Conservation (phyloP, 2,797 vertebrate species). For the Ctenosaura bakeri region DNA sequence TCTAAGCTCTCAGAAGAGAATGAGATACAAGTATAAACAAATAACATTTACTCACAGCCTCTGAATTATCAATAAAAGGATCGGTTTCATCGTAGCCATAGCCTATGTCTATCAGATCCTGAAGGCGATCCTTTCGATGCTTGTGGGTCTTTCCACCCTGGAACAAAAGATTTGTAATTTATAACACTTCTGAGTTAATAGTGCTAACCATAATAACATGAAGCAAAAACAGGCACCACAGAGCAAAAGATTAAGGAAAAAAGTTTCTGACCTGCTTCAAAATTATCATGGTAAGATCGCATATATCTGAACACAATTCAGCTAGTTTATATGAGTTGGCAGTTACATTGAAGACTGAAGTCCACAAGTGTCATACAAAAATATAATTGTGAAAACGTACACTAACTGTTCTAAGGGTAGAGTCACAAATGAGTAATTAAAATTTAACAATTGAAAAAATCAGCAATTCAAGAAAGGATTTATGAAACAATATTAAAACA, state of each 20-base stretch:
- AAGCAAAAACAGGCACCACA: background rate
- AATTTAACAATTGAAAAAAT: no score
- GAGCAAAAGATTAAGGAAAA: background rate
- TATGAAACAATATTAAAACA: no score
- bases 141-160: constrained; percentile 90
- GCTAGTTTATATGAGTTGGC: no score
- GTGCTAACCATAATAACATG: background rate
- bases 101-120: constrained; percentile 98
- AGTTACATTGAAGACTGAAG: no score
- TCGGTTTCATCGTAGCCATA: constrained; percentile 97
- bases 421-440: no score
- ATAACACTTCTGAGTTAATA: background rate
- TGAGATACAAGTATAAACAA: background rate
- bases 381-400: no score
- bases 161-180: constrained; percentile 62
- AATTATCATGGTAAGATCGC: background rate
- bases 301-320: no score
- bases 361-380: no score
- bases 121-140: constrained; percentile 94
- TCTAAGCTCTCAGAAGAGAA: background rate
- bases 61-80: constrained; percentile 98
- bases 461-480: no score
- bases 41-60: constrained; percentile 89
- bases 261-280: background rate
- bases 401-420: no score